Evolutionary conservation across 1,140 invertebrate species (phyloP).

Genomic region (Batillaria attramentaria): DNA sequence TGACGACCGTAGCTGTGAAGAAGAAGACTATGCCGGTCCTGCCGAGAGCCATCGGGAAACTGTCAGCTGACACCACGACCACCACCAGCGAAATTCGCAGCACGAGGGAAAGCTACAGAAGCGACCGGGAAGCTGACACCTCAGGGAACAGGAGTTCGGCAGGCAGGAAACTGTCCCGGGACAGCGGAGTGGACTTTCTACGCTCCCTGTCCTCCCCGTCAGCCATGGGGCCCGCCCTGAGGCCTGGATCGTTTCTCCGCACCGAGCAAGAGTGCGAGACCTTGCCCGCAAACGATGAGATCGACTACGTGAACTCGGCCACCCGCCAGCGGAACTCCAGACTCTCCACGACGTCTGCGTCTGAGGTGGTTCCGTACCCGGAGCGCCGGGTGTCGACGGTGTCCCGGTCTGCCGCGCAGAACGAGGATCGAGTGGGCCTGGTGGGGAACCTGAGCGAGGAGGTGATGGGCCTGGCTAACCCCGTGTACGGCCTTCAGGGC

Average conservation of each 20-base stretch:
- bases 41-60: slow-evolving; percentile 16
- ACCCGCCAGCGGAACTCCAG: neutral
- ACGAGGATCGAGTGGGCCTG: neutral
- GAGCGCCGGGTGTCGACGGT: neutral
- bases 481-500: neutral
- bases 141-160: too few species aligned
- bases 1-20: neutral
- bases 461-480: slow-evolving; percentile 17
- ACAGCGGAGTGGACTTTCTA: slow-evolving; percentile 5
- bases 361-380: slow-evolving; percentile 13
- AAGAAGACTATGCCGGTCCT: neutral
- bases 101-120: neutral
- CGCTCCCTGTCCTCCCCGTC: neutral
- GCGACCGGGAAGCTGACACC: too few species aligned
- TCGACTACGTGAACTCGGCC: neutral
- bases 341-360: neutral
- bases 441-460: neutral
- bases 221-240: neutral
- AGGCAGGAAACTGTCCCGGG: neutral
- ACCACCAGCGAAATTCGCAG: too few species aligned
- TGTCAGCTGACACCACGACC: too few species aligned
- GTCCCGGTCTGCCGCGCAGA: neutral
- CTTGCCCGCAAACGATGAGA: neutral
- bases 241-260: neutral
- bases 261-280: neutral